Evolutionary conservation across 1,140 invertebrate species (phyloP).

Genomic region (Sesamia nonagrioides): DNA sequence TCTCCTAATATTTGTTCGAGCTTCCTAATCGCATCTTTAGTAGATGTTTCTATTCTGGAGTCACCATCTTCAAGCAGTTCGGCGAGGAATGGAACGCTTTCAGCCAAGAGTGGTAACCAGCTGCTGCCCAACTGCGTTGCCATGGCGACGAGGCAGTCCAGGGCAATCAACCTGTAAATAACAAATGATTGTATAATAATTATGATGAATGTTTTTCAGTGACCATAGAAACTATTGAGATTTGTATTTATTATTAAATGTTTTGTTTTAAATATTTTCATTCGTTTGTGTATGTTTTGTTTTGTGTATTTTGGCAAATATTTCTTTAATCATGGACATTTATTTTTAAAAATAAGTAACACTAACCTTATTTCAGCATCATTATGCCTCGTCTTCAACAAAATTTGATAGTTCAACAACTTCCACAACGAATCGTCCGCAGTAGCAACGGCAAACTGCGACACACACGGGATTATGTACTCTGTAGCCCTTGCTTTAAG

Average conservation of each 20-base stretch:
- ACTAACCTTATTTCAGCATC: slow-evolving; percentile 88
- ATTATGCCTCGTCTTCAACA: slow-evolving; percentile 94
- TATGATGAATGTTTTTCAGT: not conserved
- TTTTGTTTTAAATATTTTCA: no score
- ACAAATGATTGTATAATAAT: not conserved
- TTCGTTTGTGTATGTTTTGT: no score
- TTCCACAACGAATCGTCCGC: slow-evolving; percentile 96
- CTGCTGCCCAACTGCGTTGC: slow-evolving; percentile 93
- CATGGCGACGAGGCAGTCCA: slow-evolving; percentile 91
- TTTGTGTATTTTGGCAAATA: no score
- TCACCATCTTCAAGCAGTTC: slow-evolving; percentile 95
- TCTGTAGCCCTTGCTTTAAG: slow-evolving; percentile 89
- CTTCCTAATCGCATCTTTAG: slow-evolving; percentile 92
- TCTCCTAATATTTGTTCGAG: slow-evolving; percentile 94
- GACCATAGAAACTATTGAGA: no score
- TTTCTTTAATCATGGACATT: no score
- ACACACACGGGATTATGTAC: slow-evolving; percentile 92
- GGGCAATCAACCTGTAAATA: slow-evolving; percentile 77
- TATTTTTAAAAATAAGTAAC: not conserved
- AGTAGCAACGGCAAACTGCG: slow-evolving; percentile 93
- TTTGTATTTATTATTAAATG: no score
- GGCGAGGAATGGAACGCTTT: slow-evolving; percentile 94
- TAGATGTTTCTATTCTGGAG: slow-evolving; percentile 91
- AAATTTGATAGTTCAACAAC: slow-evolving; percentile 95
- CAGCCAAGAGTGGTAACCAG: slow-evolving; percentile 93